Conservation (phyloP, 2,888 invertebrate species). For the Hirtodrosophila trivittata region DNA sequence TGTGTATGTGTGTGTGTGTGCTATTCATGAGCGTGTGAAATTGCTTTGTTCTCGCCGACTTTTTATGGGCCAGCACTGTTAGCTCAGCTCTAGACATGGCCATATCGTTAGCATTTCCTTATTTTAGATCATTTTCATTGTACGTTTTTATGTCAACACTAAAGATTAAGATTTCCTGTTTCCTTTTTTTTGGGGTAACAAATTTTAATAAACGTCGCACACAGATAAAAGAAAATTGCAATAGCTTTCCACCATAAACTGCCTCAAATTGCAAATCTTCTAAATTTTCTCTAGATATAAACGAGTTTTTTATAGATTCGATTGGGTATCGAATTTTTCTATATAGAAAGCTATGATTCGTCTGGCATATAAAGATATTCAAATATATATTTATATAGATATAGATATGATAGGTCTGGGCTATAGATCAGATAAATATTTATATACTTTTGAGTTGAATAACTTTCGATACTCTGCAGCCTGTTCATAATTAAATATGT, state of each 20-base stretch:
- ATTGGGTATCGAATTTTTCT: no score
- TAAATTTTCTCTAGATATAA: no score
- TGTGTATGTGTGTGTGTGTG: slow-evolving; percentile 20
- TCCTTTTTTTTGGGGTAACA: slow-evolving; percentile 51
- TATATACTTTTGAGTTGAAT: no score
- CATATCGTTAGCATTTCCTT: slow-evolving; percentile 20
- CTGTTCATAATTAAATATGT: no score
- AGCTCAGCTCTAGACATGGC: slow-evolving; percentile 24
- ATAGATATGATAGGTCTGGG: no score
- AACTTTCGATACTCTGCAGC: no score
- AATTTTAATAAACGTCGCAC: slow-evolving; percentile 45
- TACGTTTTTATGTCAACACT: slow-evolving; percentile 73
- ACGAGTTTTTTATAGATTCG: no score
- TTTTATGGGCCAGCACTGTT: slow-evolving; percentile 44
- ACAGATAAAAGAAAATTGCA: slow-evolving; percentile 2
- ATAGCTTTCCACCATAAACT: neutral
- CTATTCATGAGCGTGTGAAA: slow-evolving; percentile 65
- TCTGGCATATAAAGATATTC: no score
- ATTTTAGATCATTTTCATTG: slow-evolving; percentile 26
- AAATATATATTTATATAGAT: no score
- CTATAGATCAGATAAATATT: no score
- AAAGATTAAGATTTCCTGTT: slow-evolving; percentile 76
- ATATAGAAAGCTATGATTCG: no score
- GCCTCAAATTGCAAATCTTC: no score
- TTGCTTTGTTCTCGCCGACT: slow-evolving; percentile 65